Base-by-base conservation (phyloP, 2,888 invertebrate species). In the Hedychridium roseum region DNA sequence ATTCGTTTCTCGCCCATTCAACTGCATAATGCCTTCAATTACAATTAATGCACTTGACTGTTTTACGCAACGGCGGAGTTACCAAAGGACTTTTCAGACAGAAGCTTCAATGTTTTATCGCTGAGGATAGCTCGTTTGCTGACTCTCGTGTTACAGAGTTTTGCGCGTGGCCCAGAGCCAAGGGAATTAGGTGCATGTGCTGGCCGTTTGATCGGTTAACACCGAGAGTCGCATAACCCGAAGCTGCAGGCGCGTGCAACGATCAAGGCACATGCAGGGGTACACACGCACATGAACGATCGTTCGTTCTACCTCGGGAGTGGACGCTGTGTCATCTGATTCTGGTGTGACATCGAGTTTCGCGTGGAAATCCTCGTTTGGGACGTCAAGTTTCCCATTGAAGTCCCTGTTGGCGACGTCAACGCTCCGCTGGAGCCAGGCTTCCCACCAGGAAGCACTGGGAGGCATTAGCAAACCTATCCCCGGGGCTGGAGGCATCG, bases 321-420 rank as follows among this genome's bases (percentile, higher is more conserved):
- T 54, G 41, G 70, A 71, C 40, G 55, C 16, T 3, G 55, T 54
- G 32, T 42, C 60, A 38, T 71, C 71, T 43, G 70, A 71, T 45
- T 77, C 77, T 21, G 76, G 74, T 7, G 73, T 76, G 36, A 71
- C 68, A 39, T 71, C 68, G 21, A 70, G 63, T 60, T 73, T 74
- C 40, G 42, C 47, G 38, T 66, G 61, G 53, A 23, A 23, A 23
- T 23, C 40, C 42, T 41, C 41, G 21, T 21, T 26, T 39, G 40
- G 32, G 9, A 21, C 12, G 15, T 12, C 9, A n/a, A n/a, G n/a
- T n/a, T n/a, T n/a, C n/a, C n/a, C 9, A 9, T 9, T 23, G 23
- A 45, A 27, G 15, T 49, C 45, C 14, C 35, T 37, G 35, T 21
- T 27, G 9, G 28, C 17, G 4, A 60, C 54, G 12, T 18, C 9